Base-by-base conservation (phyloP, 2,113 vertebrate genomes). In the Heterotis niloticus region DNA sequence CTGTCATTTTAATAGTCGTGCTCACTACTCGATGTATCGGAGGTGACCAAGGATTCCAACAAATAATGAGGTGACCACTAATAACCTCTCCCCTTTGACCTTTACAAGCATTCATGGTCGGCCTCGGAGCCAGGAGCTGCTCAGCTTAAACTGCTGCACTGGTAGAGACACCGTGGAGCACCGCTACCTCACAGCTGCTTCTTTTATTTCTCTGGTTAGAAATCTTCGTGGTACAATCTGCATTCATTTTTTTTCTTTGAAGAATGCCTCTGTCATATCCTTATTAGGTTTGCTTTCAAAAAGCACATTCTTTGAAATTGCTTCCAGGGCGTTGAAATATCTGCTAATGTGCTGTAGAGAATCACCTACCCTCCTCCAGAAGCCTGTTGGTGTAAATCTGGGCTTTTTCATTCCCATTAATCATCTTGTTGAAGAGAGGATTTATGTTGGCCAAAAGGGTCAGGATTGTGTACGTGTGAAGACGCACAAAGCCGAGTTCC, bases 81-180 rank as follows among this genome's bases (percentile, higher is more conserved):
- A 17, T 56, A 79, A 86, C 83, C 84, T 86, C 82, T 81, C 44
- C 65, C 79, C 82, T 64, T 54, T 85, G 62, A 77, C 80, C 71
- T n/a, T 10, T 57, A 29, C 52, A 62, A 9, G n/a, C 17, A 12
- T 56, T 52, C 52, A 20, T 20, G 56, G n/a, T 34, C 56, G n/a
- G 51, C 13, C 4, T 24, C 13, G 52, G 34, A 44, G 24, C 54
- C 14, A 51, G 57, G 52, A 23, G 52, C 52, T 10, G 71, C n/a
- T 62, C 13, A 0, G n/a, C 23, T 13, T 54, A 14, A 72, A 72
- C n/a, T 44, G 70, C 23, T 44, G 70, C 23, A n/a, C 70, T 24
- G n/a, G 14, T 18, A 5, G 23, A 65, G n/a, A 1, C 64, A 23
- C 10, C 1, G 51, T 2, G 11, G 70, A n/a, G 44, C n/a, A 51